phyloP scores from a whole-genome alignment of 2,113 vertebrate species.

The Gavia stellata region DNA sequence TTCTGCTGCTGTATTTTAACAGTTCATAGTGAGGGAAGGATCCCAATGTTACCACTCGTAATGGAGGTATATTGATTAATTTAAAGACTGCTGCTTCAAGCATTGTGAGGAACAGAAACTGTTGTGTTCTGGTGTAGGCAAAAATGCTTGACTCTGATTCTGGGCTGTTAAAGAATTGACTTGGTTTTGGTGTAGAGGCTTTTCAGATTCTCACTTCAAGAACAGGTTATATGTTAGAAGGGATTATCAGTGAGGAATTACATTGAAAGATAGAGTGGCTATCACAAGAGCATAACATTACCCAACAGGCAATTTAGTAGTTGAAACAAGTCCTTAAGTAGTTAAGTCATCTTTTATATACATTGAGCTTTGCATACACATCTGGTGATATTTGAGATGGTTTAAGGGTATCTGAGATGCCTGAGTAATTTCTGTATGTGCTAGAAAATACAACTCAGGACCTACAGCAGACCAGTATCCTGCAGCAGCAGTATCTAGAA shows the following conservation, averaged over 20 bases:
- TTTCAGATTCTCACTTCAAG: not conserved
- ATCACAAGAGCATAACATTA: not conserved
- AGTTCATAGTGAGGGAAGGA: not conserved
- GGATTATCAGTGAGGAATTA: not conserved
- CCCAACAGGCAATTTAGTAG: not conserved
- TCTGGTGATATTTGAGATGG: not conserved
- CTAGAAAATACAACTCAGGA: not conserved
- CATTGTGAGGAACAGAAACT: not conserved
- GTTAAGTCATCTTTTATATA: not conserved
- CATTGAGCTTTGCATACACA: not conserved
- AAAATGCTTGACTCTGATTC: not conserved
- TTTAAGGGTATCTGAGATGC: not conserved
- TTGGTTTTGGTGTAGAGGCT: not conserved
- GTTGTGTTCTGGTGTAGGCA: not conserved
- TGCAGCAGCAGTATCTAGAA: not conserved
- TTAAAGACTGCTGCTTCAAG: not conserved
- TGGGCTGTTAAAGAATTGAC: not conserved
- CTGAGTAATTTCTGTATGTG: not conserved
- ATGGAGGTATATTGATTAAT: not conserved
- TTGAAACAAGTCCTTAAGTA: not conserved
- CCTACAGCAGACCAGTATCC: not conserved
- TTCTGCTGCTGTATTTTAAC: not conserved
- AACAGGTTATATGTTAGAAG: not conserved
- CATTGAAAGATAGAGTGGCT: not conserved
- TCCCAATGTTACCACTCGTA: not conserved